These are phyloP conservation scores for Hemiprocne comata DNA, from an alignment of 2,113 vertebrate species.

Conservation along the genomic window DNA sequence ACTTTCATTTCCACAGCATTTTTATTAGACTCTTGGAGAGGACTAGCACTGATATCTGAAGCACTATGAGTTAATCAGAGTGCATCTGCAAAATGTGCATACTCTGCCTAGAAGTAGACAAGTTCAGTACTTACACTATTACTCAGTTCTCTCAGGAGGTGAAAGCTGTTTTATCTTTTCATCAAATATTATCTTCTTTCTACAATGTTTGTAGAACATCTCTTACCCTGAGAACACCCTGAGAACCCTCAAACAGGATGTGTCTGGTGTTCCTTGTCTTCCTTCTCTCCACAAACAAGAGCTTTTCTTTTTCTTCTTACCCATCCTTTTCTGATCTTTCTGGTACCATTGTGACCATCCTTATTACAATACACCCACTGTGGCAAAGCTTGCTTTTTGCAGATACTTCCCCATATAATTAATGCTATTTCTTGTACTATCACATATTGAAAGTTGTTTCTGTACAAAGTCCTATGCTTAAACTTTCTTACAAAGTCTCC, in stretches of 20 bases:
- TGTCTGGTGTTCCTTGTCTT: neutral
- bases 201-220: neutral
- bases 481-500: neutral
- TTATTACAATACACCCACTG: accelerated
- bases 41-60: neutral
- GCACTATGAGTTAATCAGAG: slow-evolving; percentile 9
- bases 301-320: neutral
- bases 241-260: neutral
- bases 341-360: neutral
- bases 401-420: neutral
- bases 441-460: neutral
- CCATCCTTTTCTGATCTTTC: neutral
- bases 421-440: neutral
- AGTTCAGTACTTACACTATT: neutral
- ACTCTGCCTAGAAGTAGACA: neutral
- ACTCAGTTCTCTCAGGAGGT: neutral
- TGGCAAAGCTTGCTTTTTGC: neutral
- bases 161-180: slow-evolving; percentile 36
- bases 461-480: neutral
- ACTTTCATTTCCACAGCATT: slow-evolving; percentile 3
- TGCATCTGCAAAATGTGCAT: neutral
- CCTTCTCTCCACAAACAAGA: neutral
- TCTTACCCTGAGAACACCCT: neutral
- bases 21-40: slow-evolving; percentile 47
- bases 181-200: slow-evolving; percentile 27